These are phyloP conservation scores for Nycteola revayana DNA, from an alignment of 2,888 invertebrate species.

Conservation along the genomic window DNA sequence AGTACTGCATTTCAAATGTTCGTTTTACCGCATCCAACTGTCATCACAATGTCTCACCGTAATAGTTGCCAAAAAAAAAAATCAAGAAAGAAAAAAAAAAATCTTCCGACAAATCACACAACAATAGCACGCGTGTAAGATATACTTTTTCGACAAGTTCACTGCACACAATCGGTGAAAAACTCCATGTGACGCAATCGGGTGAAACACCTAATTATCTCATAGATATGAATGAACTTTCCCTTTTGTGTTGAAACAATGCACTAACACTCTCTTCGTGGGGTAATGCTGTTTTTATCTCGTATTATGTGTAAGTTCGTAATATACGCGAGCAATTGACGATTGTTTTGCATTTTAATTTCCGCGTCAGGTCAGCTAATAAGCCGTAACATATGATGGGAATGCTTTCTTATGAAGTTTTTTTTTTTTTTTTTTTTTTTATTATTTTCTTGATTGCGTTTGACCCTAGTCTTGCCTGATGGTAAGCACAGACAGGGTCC, in stretches of 20 bases:
- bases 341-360: constrained; percentile 30
- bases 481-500: no score
- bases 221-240: constrained; percentile 75
- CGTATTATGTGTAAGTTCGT: constrained; percentile 44
- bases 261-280: constrained; percentile 62
- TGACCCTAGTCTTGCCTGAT: no score
- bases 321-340: constrained; percentile 13
- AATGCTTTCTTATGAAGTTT: constrained; percentile 3
- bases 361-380: constrained; percentile 24
- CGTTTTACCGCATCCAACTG: no score
- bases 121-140: constrained; percentile 36
- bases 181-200: constrained; percentile 68
- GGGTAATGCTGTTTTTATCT: constrained; percentile 64
- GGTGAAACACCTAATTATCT: constrained; percentile 79
- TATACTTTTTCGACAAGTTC: constrained; percentile 43
- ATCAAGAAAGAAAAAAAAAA: no score
- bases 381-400: constrained; percentile 6
- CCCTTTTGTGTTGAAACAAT: constrained; percentile 79
- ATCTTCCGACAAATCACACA: constrained; percentile 52
- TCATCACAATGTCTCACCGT: no score
- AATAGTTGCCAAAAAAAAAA: no score
- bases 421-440: no score
- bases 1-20: no score
- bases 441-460: no score
- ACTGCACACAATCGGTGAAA: constrained; percentile 68